Evolutionary conservation across 2,888 invertebrate species (phyloP).

Genomic region (Rugalucina vietnamica): DNA sequence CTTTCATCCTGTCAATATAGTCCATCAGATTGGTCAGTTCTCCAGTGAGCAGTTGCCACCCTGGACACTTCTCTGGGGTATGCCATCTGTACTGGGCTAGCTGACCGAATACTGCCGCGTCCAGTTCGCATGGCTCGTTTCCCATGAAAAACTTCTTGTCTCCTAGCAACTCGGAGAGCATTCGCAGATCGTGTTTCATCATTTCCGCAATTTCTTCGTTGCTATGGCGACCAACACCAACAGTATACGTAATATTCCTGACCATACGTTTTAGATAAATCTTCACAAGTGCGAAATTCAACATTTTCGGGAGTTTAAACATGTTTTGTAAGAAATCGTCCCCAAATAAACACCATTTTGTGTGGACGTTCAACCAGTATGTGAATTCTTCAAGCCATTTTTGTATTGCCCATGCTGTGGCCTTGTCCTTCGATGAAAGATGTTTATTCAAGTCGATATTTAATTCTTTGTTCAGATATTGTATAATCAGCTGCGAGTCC

Average conservation of each 20-base stretch:
- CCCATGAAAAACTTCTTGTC: conserved; percentile 77
- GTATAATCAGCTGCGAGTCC: conserved; percentile 80
- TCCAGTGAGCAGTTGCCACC: neutral
- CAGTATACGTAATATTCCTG: conserved; percentile 18
- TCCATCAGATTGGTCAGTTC: conserved; percentile 24
- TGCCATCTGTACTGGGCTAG: conserved; percentile 58
- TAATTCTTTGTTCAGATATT: conserved; percentile 76
- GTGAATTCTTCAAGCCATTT: conserved; percentile 57
- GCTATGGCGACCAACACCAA: conserved; percentile 82
- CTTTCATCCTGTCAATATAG: conserved; percentile 25
- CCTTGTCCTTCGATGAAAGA: conserved; percentile 67
- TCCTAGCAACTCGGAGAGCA: conserved; percentile 79
- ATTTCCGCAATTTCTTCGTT: conserved; percentile 77
- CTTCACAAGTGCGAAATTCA: no score
- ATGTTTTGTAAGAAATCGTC: conserved; percentile 19
- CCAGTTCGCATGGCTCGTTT: conserved; percentile 76
- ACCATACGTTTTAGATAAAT: no score
- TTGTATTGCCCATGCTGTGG: conserved; percentile 68
- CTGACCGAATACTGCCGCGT: conserved; percentile 83
- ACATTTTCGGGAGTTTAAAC: neutral
- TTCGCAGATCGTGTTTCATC: conserved; percentile 77
- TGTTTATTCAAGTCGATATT: conserved; percentile 72
- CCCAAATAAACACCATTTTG: conserved; percentile 33
- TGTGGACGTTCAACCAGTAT: conserved; percentile 59
- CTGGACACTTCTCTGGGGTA: neutral